phyloP scores from a whole-genome alignment of 2,797 vertebrate species.

The Margarornis squamiger region DNA sequence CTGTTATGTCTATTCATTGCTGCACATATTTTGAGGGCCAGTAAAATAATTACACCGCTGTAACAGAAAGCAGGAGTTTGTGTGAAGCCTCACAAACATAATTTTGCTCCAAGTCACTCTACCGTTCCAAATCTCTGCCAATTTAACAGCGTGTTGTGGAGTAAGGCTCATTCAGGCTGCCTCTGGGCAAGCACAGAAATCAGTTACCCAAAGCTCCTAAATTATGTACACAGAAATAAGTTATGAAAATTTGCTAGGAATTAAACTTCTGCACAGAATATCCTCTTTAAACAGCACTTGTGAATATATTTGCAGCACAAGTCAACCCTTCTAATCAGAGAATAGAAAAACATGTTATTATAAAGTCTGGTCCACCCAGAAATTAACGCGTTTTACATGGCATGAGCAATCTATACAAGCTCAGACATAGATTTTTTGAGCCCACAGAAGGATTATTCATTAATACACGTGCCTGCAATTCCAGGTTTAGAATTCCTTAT shows the following conservation, averaged over 20 bases:
- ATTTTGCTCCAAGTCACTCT: slow-evolving; percentile 32
- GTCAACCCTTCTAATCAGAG: background rate
- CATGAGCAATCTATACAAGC: background rate
- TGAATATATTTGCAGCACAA: background rate
- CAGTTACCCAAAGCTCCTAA: slow-evolving; percentile 20
- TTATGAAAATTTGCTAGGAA: slow-evolving; percentile 40
- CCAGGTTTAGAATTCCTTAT: slow-evolving; percentile 49
- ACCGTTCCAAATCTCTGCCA: slow-evolving; percentile 37
- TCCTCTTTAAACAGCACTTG: slow-evolving; percentile 10
- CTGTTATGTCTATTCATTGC: background rate
- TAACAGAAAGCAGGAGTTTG: background rate
- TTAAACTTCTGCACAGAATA: background rate
- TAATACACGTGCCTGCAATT: slow-evolving; percentile 33
- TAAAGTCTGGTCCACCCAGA: slow-evolving; percentile 28
- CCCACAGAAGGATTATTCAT: slow-evolving; percentile 39
- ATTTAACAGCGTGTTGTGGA: background rate
- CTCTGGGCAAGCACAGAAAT: background rate
- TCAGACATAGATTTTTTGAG: slow-evolving; percentile 8
- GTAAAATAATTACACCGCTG: background rate
- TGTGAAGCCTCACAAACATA: slow-evolving; percentile 20
- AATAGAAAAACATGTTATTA: background rate
- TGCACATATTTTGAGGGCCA: background rate
- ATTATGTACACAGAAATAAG: slow-evolving; percentile 29
- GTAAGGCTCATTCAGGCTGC: slow-evolving; percentile 9
- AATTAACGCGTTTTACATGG: background rate